Evolutionary conservation across 2,797 vertebrate species (phyloP).

Genomic region (Spheniscus humboldti): DNA sequence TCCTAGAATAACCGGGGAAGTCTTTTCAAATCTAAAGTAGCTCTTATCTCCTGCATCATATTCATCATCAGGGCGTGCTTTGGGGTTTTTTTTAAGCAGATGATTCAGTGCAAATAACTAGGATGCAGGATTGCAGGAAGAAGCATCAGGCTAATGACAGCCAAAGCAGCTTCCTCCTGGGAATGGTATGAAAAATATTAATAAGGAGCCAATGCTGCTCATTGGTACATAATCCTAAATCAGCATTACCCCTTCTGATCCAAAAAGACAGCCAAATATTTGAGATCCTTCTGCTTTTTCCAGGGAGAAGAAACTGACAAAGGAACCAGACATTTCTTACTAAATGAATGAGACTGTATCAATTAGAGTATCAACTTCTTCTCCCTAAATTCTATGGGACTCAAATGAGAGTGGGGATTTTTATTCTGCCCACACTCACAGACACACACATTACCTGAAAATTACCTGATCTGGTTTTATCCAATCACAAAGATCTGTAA

Average conservation of each 20-base stretch:
- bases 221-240: not conserved
- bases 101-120: slow-evolving; percentile 36
- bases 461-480: not conserved
- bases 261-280: not conserved
- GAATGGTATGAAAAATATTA: not conserved
- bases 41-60: not conserved
- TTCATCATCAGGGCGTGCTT: not conserved
- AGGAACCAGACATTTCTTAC: not conserved
- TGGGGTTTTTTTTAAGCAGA: not conserved
- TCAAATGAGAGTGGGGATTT: not conserved
- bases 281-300: not conserved
- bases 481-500: not conserved
- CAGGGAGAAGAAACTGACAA: not conserved
- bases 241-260: not conserved
- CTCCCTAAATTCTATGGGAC: not conserved
- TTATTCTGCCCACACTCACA: not conserved
- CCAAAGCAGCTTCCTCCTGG: not conserved
- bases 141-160: slow-evolving; percentile 24
- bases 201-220: not conserved
- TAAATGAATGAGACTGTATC: not conserved
- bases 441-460: not conserved
- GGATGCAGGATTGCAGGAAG: slow-evolving; percentile 15
- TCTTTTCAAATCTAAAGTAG: slow-evolving; percentile 2
- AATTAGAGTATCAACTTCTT: not conserved
- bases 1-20: not conserved